phyloP scores from a whole-genome alignment of 2,888 invertebrate species.

The Stegophylla sp. region DNA sequence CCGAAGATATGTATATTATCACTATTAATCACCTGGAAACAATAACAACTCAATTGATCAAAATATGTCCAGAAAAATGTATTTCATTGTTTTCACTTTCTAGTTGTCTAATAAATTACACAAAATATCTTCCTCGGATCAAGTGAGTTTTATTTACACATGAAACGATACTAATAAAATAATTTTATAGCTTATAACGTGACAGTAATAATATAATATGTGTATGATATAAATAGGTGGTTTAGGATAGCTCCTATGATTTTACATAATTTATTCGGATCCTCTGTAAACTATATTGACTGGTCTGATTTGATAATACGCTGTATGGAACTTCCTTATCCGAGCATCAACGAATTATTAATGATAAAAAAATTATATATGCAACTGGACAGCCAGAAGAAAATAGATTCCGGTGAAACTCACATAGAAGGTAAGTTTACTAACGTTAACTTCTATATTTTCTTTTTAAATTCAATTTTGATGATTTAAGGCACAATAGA shows the following conservation, averaged over 20 bases:
- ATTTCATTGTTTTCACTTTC: conserved; percentile 17
- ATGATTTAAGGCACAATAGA: conserved; percentile 13
- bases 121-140: background rate
- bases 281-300: conserved; percentile 15
- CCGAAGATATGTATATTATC: background rate
- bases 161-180: background rate
- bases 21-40: background rate
- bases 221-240: conserved; percentile 1
- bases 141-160: conserved; percentile 1
- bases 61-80: conserved; percentile 3
- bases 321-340: conserved; percentile 25
- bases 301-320: conserved; percentile 44
- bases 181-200: background rate
- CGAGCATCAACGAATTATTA: conserved; percentile 8
- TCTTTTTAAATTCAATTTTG: background rate
- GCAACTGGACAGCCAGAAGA: background rate
- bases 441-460: background rate
- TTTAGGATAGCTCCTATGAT: background rate
- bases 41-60: background rate
- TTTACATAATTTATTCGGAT: conserved; percentile 22
- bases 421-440: background rate
- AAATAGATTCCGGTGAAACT: background rate
- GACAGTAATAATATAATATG: background rate
- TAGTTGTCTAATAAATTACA: background rate
- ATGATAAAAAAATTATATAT: background rate